phyloP scores from a whole-genome alignment of 2,113 vertebrate species.

The Sminthopsis crassicaudata region DNA sequence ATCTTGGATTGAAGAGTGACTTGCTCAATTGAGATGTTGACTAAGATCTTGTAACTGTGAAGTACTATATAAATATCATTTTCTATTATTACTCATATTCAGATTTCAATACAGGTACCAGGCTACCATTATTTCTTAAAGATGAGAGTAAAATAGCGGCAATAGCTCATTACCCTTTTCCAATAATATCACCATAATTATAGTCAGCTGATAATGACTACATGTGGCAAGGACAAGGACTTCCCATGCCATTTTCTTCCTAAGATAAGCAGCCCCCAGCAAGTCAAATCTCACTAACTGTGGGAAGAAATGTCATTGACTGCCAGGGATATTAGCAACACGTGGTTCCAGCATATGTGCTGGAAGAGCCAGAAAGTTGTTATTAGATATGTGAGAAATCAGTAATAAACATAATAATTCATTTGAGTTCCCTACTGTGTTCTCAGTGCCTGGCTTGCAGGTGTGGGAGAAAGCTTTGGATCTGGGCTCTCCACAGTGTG shows the following conservation, averaged over 20 bases:
- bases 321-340: constrained; percentile 75
- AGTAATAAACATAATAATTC: constrained; percentile 54
- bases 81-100: constrained; percentile 36
- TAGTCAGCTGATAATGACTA: constrained; percentile 59
- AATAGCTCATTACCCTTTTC: constrained; percentile 10
- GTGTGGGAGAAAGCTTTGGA: neutral
- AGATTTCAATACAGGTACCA: constrained; percentile 32
- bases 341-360: constrained; percentile 79
- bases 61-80: neutral
- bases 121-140: constrained; percentile 35
- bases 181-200: neutral
- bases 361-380: constrained; percentile 76
- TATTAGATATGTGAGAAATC: constrained; percentile 74
- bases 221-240: constrained; percentile 49
- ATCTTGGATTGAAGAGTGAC: neutral
- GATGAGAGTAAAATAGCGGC: constrained; percentile 39
- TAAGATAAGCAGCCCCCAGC: constrained; percentile 72
- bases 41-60: neutral
- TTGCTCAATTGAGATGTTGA: neutral
- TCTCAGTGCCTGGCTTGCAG: neutral
- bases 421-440: constrained; percentile 28
- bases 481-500: neutral
- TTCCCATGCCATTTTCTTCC: constrained; percentile 73
- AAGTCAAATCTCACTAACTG: constrained; percentile 67
- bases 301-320: constrained; percentile 80